phyloP scores from a whole-genome alignment of 2,113 vertebrate genomes.

The Madoqua kirkii region DNA sequence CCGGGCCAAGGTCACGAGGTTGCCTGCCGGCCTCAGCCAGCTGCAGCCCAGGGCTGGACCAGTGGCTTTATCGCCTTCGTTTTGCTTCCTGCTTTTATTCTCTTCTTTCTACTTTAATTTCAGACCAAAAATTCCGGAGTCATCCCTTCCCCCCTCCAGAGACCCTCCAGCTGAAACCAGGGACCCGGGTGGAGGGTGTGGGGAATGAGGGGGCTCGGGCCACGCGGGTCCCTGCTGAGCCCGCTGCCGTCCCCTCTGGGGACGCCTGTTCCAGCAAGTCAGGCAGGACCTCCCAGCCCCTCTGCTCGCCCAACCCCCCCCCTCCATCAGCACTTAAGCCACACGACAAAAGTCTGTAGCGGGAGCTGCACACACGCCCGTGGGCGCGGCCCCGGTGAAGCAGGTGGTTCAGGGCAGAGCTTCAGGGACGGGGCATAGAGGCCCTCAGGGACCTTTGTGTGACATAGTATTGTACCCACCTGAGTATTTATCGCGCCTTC shows the following conservation, averaged over 20 bases:
- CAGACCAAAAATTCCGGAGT: slow-evolving; percentile 85
- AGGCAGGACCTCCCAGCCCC: background rate
- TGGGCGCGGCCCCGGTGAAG: background rate
- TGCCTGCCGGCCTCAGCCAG: background rate
- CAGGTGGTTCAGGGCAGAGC: slow-evolving; percentile 80
- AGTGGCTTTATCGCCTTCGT: slow-evolving; percentile 62
- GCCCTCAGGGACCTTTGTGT: slow-evolving; percentile 90
- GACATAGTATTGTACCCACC: slow-evolving; percentile 90
- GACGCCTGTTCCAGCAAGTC: background rate
- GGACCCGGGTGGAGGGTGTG: background rate
- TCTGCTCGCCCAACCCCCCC: background rate
- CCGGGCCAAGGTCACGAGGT: background rate
- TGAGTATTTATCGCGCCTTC: slow-evolving; percentile 94
- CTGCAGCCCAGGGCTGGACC: background rate
- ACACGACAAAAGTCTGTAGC: slow-evolving; percentile 90
- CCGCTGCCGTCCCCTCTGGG: background rate
- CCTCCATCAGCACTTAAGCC: slow-evolving; percentile 87
- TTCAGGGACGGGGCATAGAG: slow-evolving; percentile 92
- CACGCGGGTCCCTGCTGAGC: background rate
- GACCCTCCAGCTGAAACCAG: slow-evolving; percentile 47
- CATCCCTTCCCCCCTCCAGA: background rate
- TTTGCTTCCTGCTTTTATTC: slow-evolving; percentile 78
- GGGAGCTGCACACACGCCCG: background rate
- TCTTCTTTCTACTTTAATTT: slow-evolving; percentile 82
- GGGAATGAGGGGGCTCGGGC: background rate